Evolutionary conservation across 2,797 vertebrate genomes (phyloP), one percentile per base, ranked within the genome.

Genomic region (Avahi laniger): DNA sequence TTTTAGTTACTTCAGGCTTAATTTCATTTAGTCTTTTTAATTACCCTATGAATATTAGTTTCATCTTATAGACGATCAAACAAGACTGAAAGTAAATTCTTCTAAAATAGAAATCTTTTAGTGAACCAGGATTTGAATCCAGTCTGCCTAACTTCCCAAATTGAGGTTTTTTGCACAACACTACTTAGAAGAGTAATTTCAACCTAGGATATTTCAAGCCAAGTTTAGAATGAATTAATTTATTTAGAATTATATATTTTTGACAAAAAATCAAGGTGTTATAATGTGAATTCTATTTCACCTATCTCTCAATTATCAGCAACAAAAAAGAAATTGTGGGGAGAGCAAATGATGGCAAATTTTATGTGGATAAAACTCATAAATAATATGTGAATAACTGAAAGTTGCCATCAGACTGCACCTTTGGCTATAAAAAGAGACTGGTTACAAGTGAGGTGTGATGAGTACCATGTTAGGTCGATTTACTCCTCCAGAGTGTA

Each of bases 401-500:
- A 82, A 90, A 82, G 33, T 72, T 85, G 11, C 89, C 75, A 38
- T 70, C 13, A 63, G 61, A 48, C 33, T 75, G 24, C 15, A 61
- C 41, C n/a, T 24, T 46, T 10, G 22, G 79, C 91, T 95, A 3
- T 97, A 78, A 93, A 93, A 96, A 63, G 59, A 91, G 54, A 35
- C 80, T 73, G 33, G 33, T 86, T 96, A 33, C 87, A 93, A 93
- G 89, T 94, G 80, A 89, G 38, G n/a, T 65, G 54, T 93, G 93
- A 96, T 93, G 54, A 96, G 86, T 86, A 84, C 59, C 86, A 84
- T 63, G 89, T 84, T 93, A 84, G 80, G 65, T 97, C 92, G 96
- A 88, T 93, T 97, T 89, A 94, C 48, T 90, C n/a, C 79, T 94
- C 54, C 54, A 90, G 50, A 95, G 63, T 97, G 95, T 93, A 92